Evolutionary conservation across 2,113 vertebrate species (phyloP), one percentile per base, ranked within the genome.

Genomic region (Australoheros scitulus): DNA sequence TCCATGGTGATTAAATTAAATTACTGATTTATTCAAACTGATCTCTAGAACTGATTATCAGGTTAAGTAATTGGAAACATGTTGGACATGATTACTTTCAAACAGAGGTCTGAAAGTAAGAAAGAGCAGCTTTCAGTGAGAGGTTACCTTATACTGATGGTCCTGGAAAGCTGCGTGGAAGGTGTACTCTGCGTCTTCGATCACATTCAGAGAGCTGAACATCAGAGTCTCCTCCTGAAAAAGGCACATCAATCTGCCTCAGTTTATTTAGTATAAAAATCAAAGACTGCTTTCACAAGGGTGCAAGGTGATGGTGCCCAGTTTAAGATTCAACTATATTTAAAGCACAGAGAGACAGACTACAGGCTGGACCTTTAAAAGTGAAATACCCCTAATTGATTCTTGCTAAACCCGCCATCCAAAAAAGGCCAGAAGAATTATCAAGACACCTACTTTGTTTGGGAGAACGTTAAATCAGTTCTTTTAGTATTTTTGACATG

Each of bases 161-260:
- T 95, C 96, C 82, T 86, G 95, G 86, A 92, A 95, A 24, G 52
- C 17, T 0, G 92, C 81, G 5, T 89, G 56, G 79, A 96, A 97
- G 7, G 95, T 96, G 86, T 93, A 94, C 60, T 96, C 95, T 14
- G 96, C 96, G 3, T 95, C 92, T 6, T 92, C 87, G 3, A 96
- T 94, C 61, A 91, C 22, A 0, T 91, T 96, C 2, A 97, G 65
- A 0, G 96, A 97, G 83, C 96, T 96, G 88, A 93, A 96, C 87
- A 97, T 91, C 50, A 97, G 90, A 0, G 92, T 96, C 92, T 96
- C 95, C 47, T 97, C 97, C 97, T 97, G 87, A 5, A 74, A 74
- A 43, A 32, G 18, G 68, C 0, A 14, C 1, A 17, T 52, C 7
- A 65, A 14, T 2, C 7, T 17, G 47, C 11, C 8, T 47, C 18